Evolutionary conservation across 2,113 vertebrate genomes (phyloP), one percentile per base, ranked within the genome.

Genomic region (Phaethornis superciliosus): DNA sequence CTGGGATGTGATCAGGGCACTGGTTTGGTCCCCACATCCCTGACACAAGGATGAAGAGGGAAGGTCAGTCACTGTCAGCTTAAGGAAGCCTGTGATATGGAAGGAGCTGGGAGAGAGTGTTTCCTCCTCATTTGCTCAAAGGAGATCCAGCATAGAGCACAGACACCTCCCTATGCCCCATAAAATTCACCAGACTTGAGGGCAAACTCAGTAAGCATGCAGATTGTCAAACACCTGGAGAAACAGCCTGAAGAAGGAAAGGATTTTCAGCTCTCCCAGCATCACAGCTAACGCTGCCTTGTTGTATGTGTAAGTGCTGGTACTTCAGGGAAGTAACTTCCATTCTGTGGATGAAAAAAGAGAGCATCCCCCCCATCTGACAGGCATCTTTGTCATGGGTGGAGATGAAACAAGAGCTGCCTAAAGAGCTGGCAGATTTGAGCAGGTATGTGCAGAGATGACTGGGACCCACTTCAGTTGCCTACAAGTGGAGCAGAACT

Each of bases 201-300:
- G 49, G n/a, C 44, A 91, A 91, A 60, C 35, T 82, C 54, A 26
- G 28, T 51, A 55, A 77, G 56, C 9, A 5, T 47, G 44, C 58
- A 93, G 74, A 72, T 82, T 96, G 91, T 60, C 81, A 51, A 81
- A 71, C 84, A 87, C 21, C 60, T 95, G 93, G 72, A 81, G 76
- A 58, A 92, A 77, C 62, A 94, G 63, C 51, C 71, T 86, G 86
- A 89, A 76, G 33, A 71, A 60, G 46, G 82, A 65, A 84, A 67
- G 52, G 72, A 33, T 84, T 67, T 89, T 74, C 52, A 74, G 47
- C 47, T 92, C 78, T 84, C 26, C 7, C 52, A 63, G 10, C 12
- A 68, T 81, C 80, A 47, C 26, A 81, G 69, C 77, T 67, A 83
- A 37, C 0, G 0, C 63, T 46, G 47, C 51, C 56, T 69, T 79